phyloP scores from a whole-genome alignment of 1,140 invertebrate genomes.

The Galleria mellonella region DNA sequence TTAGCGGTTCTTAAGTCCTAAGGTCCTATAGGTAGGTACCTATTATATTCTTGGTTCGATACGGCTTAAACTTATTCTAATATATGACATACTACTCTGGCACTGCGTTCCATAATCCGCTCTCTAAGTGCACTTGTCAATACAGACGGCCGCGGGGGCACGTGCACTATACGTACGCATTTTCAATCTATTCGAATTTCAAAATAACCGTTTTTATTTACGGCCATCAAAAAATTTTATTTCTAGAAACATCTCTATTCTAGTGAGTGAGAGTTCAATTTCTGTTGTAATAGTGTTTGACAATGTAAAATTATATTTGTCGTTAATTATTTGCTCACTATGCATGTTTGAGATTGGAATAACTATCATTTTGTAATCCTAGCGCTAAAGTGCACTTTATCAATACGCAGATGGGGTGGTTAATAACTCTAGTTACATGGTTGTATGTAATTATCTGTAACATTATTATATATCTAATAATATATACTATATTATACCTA shows the following conservation, averaged over 20 bases:
- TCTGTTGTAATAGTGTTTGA: neutral
- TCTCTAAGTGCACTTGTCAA: slow-evolving; percentile 48
- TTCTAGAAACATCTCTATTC: slow-evolving; percentile 6
- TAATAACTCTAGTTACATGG: slow-evolving; percentile 10
- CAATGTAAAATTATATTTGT: slow-evolving; percentile 12
- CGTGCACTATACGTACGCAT: slow-evolving; percentile 22
- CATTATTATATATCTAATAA: no score
- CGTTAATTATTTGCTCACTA: slow-evolving; percentile 22
- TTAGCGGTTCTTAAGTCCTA: no score
- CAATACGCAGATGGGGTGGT: slow-evolving; percentile 32
- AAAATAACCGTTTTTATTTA: slow-evolving; percentile 3
- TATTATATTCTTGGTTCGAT: no score
- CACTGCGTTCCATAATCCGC: slow-evolving; percentile 31
- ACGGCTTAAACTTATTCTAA: slow-evolving; percentile 17
- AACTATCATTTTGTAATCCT: slow-evolving; percentile 61
- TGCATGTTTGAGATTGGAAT: slow-evolving; percentile 12
- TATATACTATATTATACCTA: no score
- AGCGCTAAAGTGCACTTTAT: slow-evolving; percentile 47
- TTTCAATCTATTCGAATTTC: slow-evolving; percentile 43
- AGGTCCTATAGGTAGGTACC: no score
- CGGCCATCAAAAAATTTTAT: slow-evolving; percentile 1
- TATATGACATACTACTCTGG: slow-evolving; percentile 23
- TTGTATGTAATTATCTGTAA: no score
- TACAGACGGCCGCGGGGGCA: slow-evolving; percentile 19
- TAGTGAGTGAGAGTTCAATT: slow-evolving; percentile 14